Conservation (phyloP, 2,113 vertebrate species). For the Pyrgilauda ruficollis region DNA sequence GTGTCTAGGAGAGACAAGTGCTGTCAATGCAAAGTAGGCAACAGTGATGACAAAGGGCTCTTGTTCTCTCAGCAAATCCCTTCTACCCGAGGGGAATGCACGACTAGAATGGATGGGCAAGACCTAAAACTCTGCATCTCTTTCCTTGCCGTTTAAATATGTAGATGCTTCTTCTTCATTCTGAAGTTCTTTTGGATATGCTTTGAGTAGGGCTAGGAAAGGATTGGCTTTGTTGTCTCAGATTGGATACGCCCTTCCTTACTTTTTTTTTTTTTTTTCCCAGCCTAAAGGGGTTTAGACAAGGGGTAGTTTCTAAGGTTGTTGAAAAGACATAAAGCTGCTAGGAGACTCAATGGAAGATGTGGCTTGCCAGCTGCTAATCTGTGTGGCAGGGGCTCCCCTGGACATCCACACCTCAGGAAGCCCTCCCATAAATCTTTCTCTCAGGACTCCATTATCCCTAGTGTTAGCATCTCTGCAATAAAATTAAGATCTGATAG, state of each 20-base stretch:
- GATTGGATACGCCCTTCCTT: neutral
- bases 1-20: accelerated
- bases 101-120: neutral
- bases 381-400: neutral
- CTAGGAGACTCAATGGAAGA: neutral
- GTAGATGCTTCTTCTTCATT: neutral
- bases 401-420: neutral
- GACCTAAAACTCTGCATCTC: neutral
- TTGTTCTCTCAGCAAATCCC: neutral
- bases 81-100: neutral
- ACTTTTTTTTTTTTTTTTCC: neutral
- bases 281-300: neutral
- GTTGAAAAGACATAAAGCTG: neutral
- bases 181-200: neutral
- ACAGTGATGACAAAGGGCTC: neutral
- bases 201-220: neutral
- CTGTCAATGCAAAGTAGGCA: neutral
- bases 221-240: neutral
- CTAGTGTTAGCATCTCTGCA: neutral
- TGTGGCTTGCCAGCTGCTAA: neutral
- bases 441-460: neutral
- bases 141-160: neutral
- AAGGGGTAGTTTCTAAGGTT: neutral
- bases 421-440: neutral
- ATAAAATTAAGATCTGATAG: neutral